Percentiles rank a stretch among this genome's conserved stretches.
Evolutionary conservation across 2,797 vertebrate genomes (phyloP).

Genomic region (Artibeus lituratus): DNA sequence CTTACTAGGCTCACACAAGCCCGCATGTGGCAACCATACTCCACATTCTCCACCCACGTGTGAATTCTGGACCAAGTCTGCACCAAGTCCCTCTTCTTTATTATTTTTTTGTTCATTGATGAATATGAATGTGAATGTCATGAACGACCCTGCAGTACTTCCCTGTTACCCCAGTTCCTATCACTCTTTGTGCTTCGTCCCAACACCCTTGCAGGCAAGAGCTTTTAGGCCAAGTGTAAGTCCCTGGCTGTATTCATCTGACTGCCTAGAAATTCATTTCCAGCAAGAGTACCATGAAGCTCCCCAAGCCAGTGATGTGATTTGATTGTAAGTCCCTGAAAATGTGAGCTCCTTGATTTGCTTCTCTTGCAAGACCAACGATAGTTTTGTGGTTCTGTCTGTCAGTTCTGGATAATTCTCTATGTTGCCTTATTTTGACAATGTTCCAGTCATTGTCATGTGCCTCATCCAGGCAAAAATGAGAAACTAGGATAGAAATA

Average conservation of each 20-base stretch:
- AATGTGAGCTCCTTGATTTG: constrained; percentile 13
- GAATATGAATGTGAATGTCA: background rate
- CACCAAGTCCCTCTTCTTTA: background rate
- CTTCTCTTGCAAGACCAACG: background rate
- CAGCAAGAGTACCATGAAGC: background rate
- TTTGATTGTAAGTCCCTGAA: background rate
- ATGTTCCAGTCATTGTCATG: background rate
- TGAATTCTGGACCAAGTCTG: background rate
- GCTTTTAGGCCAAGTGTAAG: background rate
- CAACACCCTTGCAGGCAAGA: background rate
- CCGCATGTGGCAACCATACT: background rate
- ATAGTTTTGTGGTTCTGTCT: background rate
- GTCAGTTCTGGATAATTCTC: constrained; percentile 41
- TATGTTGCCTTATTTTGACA: background rate
- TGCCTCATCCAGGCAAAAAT: background rate
- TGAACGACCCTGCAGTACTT: background rate
- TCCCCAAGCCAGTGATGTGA: constrained; percentile 15
- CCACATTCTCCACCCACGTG: background rate
- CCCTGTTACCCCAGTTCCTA: background rate
- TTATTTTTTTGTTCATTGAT: background rate
- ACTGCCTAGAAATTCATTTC: background rate
- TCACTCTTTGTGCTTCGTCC: background rate
- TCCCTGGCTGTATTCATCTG: background rate
- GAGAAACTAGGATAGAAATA: background rate
- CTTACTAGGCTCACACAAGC: background rate